Conservation (phyloP, 2,888 invertebrate genomes). For the Chrysolina americana region DNA sequence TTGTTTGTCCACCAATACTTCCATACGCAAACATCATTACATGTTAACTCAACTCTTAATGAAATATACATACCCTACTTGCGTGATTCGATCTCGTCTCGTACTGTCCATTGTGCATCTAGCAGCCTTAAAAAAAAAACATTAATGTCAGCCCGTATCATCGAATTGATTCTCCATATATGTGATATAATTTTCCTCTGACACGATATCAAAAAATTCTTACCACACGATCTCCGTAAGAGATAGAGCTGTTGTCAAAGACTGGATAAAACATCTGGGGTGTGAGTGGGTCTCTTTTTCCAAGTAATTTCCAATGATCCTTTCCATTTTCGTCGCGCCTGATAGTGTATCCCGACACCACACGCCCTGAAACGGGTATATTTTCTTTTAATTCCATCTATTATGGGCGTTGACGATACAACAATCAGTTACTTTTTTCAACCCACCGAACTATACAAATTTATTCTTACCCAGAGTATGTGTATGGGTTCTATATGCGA, state of each 20-base stretch:
- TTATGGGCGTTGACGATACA: too few species aligned
- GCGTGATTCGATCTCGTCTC: slow-evolving; percentile 54
- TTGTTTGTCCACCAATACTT: too few species aligned
- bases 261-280: slow-evolving; percentile 97
- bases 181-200: too few species aligned
- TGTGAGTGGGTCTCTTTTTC: slow-evolving; percentile 87
- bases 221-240: slow-evolving; percentile 78
- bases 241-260: slow-evolving; percentile 75
- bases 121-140: slow-evolving; percentile 76
- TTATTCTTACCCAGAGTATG: slow-evolving; percentile 81
- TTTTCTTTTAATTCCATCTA: neutral
- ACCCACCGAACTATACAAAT: neutral
- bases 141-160: too few species aligned
- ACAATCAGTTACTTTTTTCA: neutral
- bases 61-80: slow-evolving; percentile 56
- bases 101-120: slow-evolving; percentile 86
- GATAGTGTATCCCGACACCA: slow-evolving; percentile 88
- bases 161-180: too few species aligned
- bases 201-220: slow-evolving; percentile 4
- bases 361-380: slow-evolving; percentile 73
- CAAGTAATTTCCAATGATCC: slow-evolving; percentile 86
- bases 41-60: neutral
- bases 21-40: too few species aligned
- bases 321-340: slow-evolving; percentile 71
- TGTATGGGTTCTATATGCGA: slow-evolving; percentile 96